phyloP scores from a whole-genome alignment of 2,113 vertebrate species.

The Colinus virginianus region DNA sequence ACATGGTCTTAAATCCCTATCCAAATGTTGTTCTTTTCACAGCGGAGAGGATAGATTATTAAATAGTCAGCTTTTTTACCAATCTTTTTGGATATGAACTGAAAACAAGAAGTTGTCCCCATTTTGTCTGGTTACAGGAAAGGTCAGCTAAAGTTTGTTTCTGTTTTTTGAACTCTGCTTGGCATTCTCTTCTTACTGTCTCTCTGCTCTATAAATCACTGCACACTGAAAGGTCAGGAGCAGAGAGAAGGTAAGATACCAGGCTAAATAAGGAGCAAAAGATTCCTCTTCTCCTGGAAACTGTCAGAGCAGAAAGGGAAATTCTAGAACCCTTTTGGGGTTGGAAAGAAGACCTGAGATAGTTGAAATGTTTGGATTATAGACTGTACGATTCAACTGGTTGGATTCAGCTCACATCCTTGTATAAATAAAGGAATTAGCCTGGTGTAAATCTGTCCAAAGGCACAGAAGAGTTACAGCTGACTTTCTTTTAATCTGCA shows the following conservation, averaged over 20 bases:
- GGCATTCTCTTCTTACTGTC: neutral
- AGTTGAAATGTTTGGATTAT: neutral
- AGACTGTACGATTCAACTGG: neutral
- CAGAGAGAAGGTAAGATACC: neutral
- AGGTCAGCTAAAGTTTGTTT: constrained; percentile 21
- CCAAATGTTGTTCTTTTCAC: neutral
- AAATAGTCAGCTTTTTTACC: neutral
- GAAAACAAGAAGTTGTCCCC: neutral
- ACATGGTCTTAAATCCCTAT: neutral
- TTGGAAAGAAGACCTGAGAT: neutral
- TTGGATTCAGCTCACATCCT: neutral
- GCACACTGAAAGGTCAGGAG: constrained; percentile 39
- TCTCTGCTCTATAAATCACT: constrained; percentile 11
- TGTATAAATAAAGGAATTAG: constrained; percentile 45
- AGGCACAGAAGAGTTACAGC: neutral
- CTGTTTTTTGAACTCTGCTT: constrained; percentile 15
- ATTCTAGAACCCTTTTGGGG: neutral
- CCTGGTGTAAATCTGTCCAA: neutral
- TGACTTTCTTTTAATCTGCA: neutral
- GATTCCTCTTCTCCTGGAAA: constrained; percentile 15
- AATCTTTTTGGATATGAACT: neutral
- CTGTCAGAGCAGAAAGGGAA: neutral
- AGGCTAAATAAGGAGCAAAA: constrained; percentile 23
- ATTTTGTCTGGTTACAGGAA: neutral
- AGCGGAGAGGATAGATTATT: neutral